Evolutionary conservation across 2,888 invertebrate genomes (phyloP).

Genomic region (Choristoneura rosaceana): DNA sequence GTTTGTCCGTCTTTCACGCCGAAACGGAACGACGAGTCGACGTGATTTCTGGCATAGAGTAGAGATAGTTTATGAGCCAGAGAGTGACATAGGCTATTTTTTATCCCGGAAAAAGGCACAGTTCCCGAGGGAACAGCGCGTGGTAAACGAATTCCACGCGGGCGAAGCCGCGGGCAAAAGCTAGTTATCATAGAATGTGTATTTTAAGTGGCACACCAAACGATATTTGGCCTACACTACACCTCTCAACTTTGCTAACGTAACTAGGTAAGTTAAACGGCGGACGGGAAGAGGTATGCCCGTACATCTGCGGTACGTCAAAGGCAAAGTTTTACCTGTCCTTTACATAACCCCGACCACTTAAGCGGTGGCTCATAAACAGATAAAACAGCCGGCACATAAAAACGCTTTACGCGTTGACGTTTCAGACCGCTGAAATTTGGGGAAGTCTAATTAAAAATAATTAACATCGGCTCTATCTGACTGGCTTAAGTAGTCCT

Average conservation of each 20-base stretch:
- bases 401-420: constrained; percentile 29
- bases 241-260: constrained; percentile 30
- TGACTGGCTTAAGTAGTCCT: constrained; percentile 11
- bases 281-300: background rate
- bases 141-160: no score
- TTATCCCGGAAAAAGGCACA: no score
- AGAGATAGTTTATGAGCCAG: no score
- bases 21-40: no score
- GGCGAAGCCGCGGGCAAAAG: no score
- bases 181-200: background rate
- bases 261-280: constrained; percentile 20
- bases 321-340: constrained; percentile 58
- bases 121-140: no score
- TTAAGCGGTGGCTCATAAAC: constrained; percentile 25
- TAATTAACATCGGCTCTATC: constrained; percentile 31
- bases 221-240: constrained; percentile 28
- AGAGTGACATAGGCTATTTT: no score
- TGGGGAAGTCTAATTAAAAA: constrained; percentile 33
- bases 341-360: constrained; percentile 48
- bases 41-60: no score
- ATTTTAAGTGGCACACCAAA: background rate
- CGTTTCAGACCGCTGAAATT: constrained; percentile 25
- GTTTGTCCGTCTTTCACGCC: no score
- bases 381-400: constrained; percentile 24
- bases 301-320: constrained; percentile 59